Conservation (phyloP, 2,113 vertebrate genomes). For the Gavialis gangeticus region DNA sequence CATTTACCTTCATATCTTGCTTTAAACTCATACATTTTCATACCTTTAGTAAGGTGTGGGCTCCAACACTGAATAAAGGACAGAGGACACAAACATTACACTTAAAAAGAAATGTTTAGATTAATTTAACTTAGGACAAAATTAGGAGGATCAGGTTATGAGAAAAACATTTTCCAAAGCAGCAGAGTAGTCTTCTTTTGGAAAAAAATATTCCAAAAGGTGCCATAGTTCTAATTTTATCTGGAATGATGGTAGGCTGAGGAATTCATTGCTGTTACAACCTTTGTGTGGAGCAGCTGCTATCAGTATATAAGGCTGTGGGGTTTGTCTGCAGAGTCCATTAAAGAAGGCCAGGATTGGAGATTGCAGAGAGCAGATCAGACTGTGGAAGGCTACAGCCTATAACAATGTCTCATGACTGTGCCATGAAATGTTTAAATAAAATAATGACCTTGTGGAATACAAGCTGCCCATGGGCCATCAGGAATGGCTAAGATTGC, state of each 20-base stretch:
- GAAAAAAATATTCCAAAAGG: background rate
- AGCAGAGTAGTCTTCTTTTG: background rate
- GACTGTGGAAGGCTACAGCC: background rate
- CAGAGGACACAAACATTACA: background rate
- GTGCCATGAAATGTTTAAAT: background rate
- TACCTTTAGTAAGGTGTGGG: background rate
- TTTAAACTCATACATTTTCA: background rate
- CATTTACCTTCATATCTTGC: background rate
- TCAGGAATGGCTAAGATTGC: background rate
- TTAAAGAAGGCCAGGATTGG: background rate
- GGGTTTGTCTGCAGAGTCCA: background rate
- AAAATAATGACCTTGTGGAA: background rate
- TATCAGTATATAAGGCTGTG: no score
- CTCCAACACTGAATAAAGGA: background rate
- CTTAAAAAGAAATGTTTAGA: background rate
- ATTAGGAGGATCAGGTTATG: background rate
- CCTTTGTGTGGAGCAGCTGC: no score
- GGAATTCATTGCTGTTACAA: no score
- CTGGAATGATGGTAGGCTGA: no score
- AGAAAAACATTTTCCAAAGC: background rate
- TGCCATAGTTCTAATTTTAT: background rate
- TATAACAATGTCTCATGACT: background rate
- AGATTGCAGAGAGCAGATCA: background rate
- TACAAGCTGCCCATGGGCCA: background rate
- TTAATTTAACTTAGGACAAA: background rate